These are phyloP conservation scores for Dexiosoma caninum DNA, from an alignment of 2,888 invertebrate species.

Conservation along the genomic window DNA sequence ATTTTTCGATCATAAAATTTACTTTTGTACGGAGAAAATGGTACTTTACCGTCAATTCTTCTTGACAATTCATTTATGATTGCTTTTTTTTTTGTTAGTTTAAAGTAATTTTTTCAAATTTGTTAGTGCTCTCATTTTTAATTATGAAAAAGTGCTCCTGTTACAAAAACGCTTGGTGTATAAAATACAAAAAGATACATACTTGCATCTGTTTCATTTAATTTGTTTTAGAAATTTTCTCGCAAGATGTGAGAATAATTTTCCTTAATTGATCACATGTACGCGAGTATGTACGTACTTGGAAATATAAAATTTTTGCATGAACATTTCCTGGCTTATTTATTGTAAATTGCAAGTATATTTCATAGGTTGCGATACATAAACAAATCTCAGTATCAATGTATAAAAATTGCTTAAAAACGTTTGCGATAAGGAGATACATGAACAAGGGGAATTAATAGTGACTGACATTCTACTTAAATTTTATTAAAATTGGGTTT, in stretches of 20 bases:
- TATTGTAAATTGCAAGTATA: background rate
- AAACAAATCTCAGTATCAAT: conserved; percentile 4
- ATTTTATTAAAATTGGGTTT: too few species aligned
- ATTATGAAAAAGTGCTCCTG: too few species aligned
- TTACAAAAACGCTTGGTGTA: too few species aligned
- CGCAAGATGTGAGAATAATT: background rate
- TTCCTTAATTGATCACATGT: background rate
- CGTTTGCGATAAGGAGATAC: background rate
- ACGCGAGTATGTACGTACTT: background rate
- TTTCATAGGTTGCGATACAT: background rate
- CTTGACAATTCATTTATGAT: too few species aligned
- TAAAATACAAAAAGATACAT: background rate
- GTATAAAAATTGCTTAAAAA: background rate
- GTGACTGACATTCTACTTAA: too few species aligned
- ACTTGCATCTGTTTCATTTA: background rate
- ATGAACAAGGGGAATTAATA: too few species aligned
- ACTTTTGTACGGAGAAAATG: too few species aligned
- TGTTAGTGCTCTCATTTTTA: too few species aligned
- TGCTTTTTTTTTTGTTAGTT: too few species aligned
- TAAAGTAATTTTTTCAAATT: too few species aligned
- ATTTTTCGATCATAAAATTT: too few species aligned
- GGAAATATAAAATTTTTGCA: background rate
- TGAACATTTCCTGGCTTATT: conserved; percentile 6
- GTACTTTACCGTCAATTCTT: too few species aligned
- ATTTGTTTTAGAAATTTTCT: background rate